Evolutionary conservation across 2,888 invertebrate species (phyloP), one percentile per base, ranked within the genome.

Genomic region (Limenitis camilla): DNA sequence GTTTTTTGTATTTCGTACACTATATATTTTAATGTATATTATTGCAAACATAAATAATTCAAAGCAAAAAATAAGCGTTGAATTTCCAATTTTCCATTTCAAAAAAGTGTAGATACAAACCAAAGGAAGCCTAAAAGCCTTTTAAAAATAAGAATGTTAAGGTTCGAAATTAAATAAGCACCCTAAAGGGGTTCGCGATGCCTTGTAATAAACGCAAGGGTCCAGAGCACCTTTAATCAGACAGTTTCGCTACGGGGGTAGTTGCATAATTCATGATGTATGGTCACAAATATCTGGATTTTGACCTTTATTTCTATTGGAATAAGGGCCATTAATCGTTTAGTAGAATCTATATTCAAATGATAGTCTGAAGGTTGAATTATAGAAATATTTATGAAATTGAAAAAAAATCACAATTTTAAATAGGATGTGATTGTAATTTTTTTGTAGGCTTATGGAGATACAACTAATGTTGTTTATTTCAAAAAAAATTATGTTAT

Each of bases 241-340:
- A 52, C 58, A 53, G 62, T 63, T 61, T 61, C 65, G 60, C 68
- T 53, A 44, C 55, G 44, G 50, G 50, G 48, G 60, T 59, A 60
- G 60, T 67, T 70, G 66, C 69, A 69, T 72, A 69, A 74, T 72
- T 75, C 69, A 73, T 71, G 66, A 61, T 59, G 63, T 65, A 67
- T 55, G 55, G 59, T 61, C 58, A 52, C 55, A 50, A 43, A 44
- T 40, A 31, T 32, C 39, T 49, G 39, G 33, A 57, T 52, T 50
- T 52, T 55, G 47, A 52, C 30, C 49, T 47, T 48, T 55, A 52
- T 36, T 6, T 3, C 0, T 1, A 39, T 35, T 1, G n/a, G 0
- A 0, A 48, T 58, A 58, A 33, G 55, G 35, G 19, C 19, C 35
- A 48, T n/a, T 10, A 40, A 39, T 44, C 7, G 36, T 38, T 31